These are phyloP conservation scores for Erebia epiphron DNA, from an alignment of 2,888 invertebrate genomes.

Conservation along the genomic window DNA sequence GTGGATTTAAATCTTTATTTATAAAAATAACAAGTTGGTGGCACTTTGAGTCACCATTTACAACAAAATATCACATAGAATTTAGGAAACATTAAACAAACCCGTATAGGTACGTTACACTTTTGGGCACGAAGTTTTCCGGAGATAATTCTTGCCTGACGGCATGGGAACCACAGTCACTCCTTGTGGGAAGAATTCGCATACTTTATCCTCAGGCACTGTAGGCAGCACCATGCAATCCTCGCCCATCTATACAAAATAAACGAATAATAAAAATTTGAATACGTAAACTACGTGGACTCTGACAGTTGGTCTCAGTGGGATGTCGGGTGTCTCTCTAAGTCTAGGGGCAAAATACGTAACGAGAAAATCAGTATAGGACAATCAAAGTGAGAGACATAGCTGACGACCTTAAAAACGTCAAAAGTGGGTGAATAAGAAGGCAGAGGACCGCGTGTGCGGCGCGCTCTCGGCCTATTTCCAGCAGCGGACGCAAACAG, in stretches of 20 bases:
- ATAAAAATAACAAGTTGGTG: constrained; percentile 14
- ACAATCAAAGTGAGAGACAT: too few species aligned
- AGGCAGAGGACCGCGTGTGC: too few species aligned
- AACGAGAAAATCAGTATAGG: too few species aligned
- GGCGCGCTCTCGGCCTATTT: too few species aligned
- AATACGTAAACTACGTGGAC: too few species aligned
- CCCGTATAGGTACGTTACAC: not conserved
- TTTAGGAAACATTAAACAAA: not conserved
- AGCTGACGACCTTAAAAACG: too few species aligned
- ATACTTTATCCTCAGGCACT: constrained; percentile 87
- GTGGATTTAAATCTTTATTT: constrained; percentile 13
- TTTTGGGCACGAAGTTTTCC: constrained; percentile 65
- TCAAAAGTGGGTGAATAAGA: too few species aligned
- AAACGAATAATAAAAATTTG: not conserved
- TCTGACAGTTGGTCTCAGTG: too few species aligned
- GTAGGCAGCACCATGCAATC: constrained; percentile 96
- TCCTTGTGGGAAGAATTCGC: constrained; percentile 87
- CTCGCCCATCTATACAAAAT: constrained; percentile 85
- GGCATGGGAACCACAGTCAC: constrained; percentile 88
- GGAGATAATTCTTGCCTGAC: constrained; percentile 93
- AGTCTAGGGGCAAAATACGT: too few species aligned
- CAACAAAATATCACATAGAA: not conserved
- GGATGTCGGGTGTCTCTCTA: too few species aligned
- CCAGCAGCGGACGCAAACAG: too few species aligned
- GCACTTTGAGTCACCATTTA: not conserved